Evolutionary conservation across 2,113 vertebrate genomes (phyloP), one percentile per base, ranked within the genome.

Genomic region (Baryphthengus martii): DNA sequence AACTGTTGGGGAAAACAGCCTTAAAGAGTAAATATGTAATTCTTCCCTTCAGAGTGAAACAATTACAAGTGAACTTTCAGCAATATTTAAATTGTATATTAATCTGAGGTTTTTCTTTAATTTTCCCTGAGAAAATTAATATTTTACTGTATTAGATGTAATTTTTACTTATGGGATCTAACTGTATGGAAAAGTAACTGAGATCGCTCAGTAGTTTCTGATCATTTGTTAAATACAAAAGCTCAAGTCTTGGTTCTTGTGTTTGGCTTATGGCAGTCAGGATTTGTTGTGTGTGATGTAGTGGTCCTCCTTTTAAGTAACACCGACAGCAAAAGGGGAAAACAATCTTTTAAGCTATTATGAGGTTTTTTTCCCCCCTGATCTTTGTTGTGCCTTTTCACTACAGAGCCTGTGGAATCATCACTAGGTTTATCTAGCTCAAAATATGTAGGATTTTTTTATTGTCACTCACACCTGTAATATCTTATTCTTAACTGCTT

Each of bases 161-260:
- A 83, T 74, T 93, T 93, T 96, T 85, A 85, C 79, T 92, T 39
- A 82, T 56, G 49, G 55, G 20, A 65, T 95, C 92, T 94, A 94
- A 90, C 39, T 93, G 28, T 71, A 33, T 39, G n/a, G 94, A 96
- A 82, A 91, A 66, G 67, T 93, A 75, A 89, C 78, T 53, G 9
- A 90, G 42, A 85, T 90, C 76, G 40, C 83, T 68, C 82, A 91
- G 83, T 56, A 71, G 39, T 24, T 84, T 78, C 45, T 89, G 76
- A 85, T 71, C 23, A 45, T 89, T 66, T 91, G 9, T 88, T 65
- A 93, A 52, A 13, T 17, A 74, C 7, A 63, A 90, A 87, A 53
- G 11, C 24, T 73, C 68, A 79, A 59, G 63, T 93, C 39, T 81
- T 85, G 89, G 53, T 68, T 90, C 62, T 50, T 50, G 7, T 42